Evolutionary conservation across 2,113 vertebrate species (phyloP), one percentile per base, ranked within the genome.

Genomic region (Chinchilla lanigera): DNA sequence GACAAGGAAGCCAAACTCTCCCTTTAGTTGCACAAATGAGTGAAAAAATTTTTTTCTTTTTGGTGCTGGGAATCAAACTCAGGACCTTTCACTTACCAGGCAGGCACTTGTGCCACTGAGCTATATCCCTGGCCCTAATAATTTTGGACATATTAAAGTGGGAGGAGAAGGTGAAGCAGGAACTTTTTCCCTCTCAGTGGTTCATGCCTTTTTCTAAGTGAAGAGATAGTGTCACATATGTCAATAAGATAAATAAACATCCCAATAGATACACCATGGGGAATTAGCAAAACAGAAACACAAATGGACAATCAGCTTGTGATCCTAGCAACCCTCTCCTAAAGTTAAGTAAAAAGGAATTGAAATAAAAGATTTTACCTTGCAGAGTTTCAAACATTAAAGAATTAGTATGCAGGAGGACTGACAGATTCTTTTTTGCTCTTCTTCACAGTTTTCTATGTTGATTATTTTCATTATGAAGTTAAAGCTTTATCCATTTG

Each of bases 391-490:
- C 13, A 67, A 90, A 56, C 3, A 50, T 30, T 92, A 85, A 85
- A 69, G 12, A 41, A 5, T 83, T 47, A 71, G 4, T n/a, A 16
- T 78, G 41, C 38, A 22, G 22, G n/a, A 44, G 38, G 65, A 91
- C 50, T 67, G n/a, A 56, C 20, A 44, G 20, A 2, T 30, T n/a
- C n/a, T 35, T 78, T 75, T 77, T 69, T n/a, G 13, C 14, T 67
- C 85, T 86, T 82, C 12, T 89, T 35, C 86, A 11, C 13, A 67
- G 12, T 47, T 89, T 89, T 86, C 20, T 82, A 71, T 52, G 38
- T 56, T 69, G 33, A 71, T 93, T 94, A 56, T 65, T 84, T 85
- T 90, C 52, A 85, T 92, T 88, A 41, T 10, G 71, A 94, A 86
- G 35, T 47, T 7, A 11, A 35, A n/a, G 22, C 1, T 52, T 75